A percentile compares a stretch with the other conserved stretches of the same genome.
Evolutionary conservation across 1,140 invertebrate genomes (phyloP).

Genomic region (Teleopsis dalmanni): DNA sequence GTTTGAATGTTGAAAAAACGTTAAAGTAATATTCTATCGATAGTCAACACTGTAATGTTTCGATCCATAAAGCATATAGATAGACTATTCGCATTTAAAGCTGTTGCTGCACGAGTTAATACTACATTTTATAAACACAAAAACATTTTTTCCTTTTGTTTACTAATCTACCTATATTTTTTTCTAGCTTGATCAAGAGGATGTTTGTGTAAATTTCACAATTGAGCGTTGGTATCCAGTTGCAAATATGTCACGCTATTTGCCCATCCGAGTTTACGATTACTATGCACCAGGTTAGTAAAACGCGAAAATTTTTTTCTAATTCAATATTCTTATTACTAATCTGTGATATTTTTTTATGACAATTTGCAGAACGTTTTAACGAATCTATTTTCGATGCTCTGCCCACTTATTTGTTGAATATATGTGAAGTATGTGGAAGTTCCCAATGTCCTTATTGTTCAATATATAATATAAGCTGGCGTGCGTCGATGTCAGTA

Average conservation of each 20-base stretch:
- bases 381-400: constrained; percentile 91
- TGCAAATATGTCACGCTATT: constrained; percentile 90
- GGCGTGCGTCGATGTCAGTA: constrained; percentile 33
- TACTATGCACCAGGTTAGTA: constrained; percentile 87
- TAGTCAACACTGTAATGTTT: too few relatives aligned
- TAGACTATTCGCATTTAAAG: too few relatives aligned
- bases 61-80: too few relatives aligned
- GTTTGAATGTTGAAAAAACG: too few relatives aligned
- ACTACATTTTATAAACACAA: background rate
- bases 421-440: constrained; percentile 97
- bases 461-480: constrained; percentile 73
- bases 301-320: background rate
- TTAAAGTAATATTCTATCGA: too few relatives aligned
- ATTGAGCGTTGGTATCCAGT: constrained; percentile 92
- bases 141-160: background rate
- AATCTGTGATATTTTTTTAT: constrained; percentile 8
- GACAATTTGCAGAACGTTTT: constrained; percentile 71
- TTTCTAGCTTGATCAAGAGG: constrained; percentile 64
- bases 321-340: background rate
- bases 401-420: constrained; percentile 77
- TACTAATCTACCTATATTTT: background rate
- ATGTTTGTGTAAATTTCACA: constrained; percentile 86
- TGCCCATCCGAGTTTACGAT: constrained; percentile 86
- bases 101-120: background rate
- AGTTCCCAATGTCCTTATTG: constrained; percentile 97